phyloP scores from a whole-genome alignment of 2,888 invertebrate species.

The Athrips mouffetella region DNA sequence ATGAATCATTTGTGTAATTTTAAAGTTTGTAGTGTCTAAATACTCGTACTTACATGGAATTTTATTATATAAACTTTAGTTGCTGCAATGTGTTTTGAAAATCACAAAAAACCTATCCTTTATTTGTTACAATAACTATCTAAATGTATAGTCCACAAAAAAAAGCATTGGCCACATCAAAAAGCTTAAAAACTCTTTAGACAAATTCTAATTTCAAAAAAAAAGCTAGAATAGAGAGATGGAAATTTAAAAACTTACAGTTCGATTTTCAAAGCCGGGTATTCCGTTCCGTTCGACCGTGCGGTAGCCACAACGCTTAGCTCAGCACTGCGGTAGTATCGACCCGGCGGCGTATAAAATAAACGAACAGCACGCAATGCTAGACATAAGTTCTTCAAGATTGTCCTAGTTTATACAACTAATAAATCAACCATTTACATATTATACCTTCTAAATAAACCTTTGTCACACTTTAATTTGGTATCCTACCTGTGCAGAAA shows the following conservation, averaged over 20 bases:
- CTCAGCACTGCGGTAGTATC: constrained; percentile 69
- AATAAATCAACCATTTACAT: constrained; percentile 26
- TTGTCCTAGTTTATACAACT: constrained; percentile 40
- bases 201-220: constrained; percentile 2
- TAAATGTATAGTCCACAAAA: too few relatives aligned
- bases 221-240: neutral
- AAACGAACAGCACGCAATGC: constrained; percentile 61
- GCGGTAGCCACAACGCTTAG: constrained; percentile 40
- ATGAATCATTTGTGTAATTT: too few relatives aligned
- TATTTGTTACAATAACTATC: too few relatives aligned
- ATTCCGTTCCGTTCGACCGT: constrained; percentile 32
- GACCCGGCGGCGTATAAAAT: constrained; percentile 55
- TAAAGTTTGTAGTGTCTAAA: too few relatives aligned
- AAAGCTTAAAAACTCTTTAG: neutral
- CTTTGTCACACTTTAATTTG: neutral
- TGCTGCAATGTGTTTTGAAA: too few relatives aligned
- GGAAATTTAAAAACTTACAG: constrained; percentile 32
- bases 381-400: constrained; percentile 41
- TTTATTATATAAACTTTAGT: neutral
- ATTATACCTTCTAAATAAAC: neutral
- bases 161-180: neutral
- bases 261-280: constrained; percentile 28
- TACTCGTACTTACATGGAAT: too few relatives aligned
- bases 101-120: too few relatives aligned
- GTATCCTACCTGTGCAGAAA: neutral